Conservation (phyloP, 2,797 vertebrate species). For the Nyctibius grandis region DNA sequence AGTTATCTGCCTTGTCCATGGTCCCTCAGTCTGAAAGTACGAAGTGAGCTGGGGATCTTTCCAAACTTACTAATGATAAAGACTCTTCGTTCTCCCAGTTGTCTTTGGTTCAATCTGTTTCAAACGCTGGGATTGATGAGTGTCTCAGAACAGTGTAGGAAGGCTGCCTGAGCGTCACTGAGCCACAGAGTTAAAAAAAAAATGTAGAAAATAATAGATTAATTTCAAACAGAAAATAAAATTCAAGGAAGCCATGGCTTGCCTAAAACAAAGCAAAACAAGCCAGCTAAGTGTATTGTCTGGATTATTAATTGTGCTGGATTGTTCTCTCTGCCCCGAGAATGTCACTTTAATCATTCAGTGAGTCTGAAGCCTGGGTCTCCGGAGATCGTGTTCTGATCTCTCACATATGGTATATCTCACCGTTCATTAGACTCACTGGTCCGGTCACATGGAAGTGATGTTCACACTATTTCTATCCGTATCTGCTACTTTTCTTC, state of each 20-base stretch:
- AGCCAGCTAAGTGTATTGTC: not conserved
- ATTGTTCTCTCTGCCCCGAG: not conserved
- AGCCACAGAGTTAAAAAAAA: not conserved
- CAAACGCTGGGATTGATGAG: slow-evolving; percentile 32
- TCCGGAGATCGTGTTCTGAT: not conserved
- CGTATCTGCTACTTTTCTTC: slow-evolving; percentile 5
- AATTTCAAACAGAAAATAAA: slow-evolving; percentile 5
- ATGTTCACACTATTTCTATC: slow-evolving; percentile 13
- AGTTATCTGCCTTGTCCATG: not conserved
- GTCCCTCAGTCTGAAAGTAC: not conserved
- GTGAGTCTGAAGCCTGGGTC: not conserved
- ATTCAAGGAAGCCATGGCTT: not conserved
- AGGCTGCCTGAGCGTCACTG: slow-evolving; percentile 56
- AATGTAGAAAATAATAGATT: not conserved
- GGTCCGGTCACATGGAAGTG: slow-evolving; percentile 27
- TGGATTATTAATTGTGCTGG: slow-evolving; percentile 15
- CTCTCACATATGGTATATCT: not conserved
- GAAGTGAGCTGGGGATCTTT: not conserved
- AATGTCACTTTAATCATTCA: slow-evolving; percentile 27
- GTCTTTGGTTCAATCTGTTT: slow-evolving; percentile 61
- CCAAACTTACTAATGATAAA: slow-evolving; percentile 25
- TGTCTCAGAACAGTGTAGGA: slow-evolving; percentile 66
- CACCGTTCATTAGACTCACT: slow-evolving; percentile 13
- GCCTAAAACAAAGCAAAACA: not conserved
- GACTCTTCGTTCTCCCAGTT: slow-evolving; percentile 13